These are phyloP conservation scores for Saguinus midas DNA, from an alignment of 2,113 vertebrate species.

Conservation along the genomic window DNA sequence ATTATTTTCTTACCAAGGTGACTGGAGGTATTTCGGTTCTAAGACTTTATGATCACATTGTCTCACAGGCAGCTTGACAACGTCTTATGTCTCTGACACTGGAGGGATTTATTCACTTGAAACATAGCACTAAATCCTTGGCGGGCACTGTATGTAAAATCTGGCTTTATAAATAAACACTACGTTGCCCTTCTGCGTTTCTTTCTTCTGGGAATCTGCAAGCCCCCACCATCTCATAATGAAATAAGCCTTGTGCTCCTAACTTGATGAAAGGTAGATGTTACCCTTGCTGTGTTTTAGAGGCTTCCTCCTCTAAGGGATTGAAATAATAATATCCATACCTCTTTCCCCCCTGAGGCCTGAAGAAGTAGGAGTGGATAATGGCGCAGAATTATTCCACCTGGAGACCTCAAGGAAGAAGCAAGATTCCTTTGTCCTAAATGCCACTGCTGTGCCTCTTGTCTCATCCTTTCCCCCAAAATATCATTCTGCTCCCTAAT, in stretches of 20 bases:
- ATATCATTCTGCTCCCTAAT: neutral
- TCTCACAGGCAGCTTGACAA: constrained; percentile 80
- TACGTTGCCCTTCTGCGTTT: constrained; percentile 52
- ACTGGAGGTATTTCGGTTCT: constrained; percentile 77
- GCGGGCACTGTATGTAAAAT: constrained; percentile 70
- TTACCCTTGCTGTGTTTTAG: constrained; percentile 8
- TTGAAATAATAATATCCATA: neutral
- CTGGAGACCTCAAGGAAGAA: neutral
- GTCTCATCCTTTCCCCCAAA: neutral
- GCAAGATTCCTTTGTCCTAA: neutral
- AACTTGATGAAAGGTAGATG: constrained; percentile 9
- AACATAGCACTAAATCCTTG: constrained; percentile 57
- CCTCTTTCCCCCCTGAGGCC: neutral
- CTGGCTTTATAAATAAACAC: constrained; percentile 74
- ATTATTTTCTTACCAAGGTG: constrained; percentile 81
- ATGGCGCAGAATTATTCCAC: neutral
- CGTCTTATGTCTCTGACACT: constrained; percentile 75
- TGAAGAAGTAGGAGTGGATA: neutral
- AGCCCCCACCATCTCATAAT: constrained; percentile 14
- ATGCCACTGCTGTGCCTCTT: neutral
- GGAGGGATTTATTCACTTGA: constrained; percentile 76
- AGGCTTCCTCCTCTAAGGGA: neutral
- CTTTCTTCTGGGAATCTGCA: constrained; percentile 43
- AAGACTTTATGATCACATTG: constrained; percentile 80
- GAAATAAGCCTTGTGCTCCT: neutral